Evolutionary conservation across 1,140 invertebrate species (phyloP), one percentile per base, ranked within the genome.

Genomic region (Uloborus diversus): DNA sequence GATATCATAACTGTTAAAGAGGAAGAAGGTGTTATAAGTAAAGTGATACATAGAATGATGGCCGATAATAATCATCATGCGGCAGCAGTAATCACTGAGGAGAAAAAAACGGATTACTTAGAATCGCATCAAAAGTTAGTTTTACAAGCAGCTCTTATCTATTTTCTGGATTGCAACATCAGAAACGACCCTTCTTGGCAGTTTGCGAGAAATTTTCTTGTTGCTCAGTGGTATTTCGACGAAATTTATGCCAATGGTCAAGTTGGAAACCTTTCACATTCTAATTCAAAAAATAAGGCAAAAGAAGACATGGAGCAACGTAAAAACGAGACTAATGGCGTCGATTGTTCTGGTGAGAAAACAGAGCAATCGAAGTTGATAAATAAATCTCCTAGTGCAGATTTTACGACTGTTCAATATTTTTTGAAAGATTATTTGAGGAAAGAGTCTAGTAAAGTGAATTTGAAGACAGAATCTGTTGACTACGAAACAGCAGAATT

Each of bases 141-240:
- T 87, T 87, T 99, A 23, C 96, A 98, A 85, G 91, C 94, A 81
- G 94, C 98, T 9, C 88, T 99, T n/a, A 88, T 99, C 1, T 96
- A 99, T 87, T 99, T 98, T 86, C 88, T 99, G 17, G 94, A 96
- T 7, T 94, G 96, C 20, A 95, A 95, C 85, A 93, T 94, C 9
- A 93, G 96, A 83, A 94, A 93, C 84, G 96, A 98, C 85, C 93
- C 94, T 80, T 92, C 94, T 1, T 90, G 86, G 23, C 84, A 88
- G 86, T 90, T 96, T 87, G 94, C 96, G 0, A 89, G 96, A 25
- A 93, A 96, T 85, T 99, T 99, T 88, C 99, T 99, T 87, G 92
- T 99, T 59, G 94, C 94, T 1, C 96, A 98, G 85, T 99, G 98
- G 98, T 99, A 97, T 86, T 90, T 94, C 80, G 96, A 98, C 86